These are phyloP conservation scores for Poecilia latipinna DNA, from an alignment of 2,113 vertebrate genomes.

Conservation along the genomic window DNA sequence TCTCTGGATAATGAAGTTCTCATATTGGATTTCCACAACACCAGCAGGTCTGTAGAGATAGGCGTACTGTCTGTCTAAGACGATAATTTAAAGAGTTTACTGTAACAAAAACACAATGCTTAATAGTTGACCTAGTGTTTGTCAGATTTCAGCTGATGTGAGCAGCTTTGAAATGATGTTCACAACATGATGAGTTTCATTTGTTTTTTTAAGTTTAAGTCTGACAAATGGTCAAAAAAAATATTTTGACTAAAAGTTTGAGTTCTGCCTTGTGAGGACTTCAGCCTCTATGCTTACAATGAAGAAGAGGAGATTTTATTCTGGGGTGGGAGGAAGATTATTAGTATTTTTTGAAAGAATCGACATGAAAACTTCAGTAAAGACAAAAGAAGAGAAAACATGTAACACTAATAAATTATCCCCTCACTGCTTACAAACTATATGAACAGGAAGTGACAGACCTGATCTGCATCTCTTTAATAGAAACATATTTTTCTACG, in stretches of 20 bases:
- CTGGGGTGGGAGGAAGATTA: too few species aligned
- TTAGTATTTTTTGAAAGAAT: not conserved
- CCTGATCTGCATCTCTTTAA: too few species aligned
- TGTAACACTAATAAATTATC: not conserved
- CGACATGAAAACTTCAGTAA: not conserved
- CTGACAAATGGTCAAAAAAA: not conserved
- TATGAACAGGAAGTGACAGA: too few species aligned
- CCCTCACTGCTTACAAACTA: too few species aligned
- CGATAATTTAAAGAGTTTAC: not conserved
- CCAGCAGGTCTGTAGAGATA: constrained; percentile 46
- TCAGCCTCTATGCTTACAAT: not conserved
- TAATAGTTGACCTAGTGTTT: not conserved
- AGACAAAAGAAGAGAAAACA: not conserved
- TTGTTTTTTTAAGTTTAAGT: too few species aligned
- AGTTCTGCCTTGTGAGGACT: not conserved
- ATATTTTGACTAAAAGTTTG: not conserved
- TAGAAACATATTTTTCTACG: too few species aligned
- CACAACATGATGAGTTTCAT: not conserved
- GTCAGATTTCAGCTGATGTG: not conserved
- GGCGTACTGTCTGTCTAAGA: not conserved
- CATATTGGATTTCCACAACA: constrained; percentile 49
- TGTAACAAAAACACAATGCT: not conserved
- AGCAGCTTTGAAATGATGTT: not conserved
- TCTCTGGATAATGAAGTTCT: constrained; percentile 49
- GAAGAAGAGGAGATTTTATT: not conserved